A percentile compares a stretch with the other conserved stretches of the same genome.
Conservation (phyloP, 2,113 vertebrate species). For the Engystomops pustulosus region DNA sequence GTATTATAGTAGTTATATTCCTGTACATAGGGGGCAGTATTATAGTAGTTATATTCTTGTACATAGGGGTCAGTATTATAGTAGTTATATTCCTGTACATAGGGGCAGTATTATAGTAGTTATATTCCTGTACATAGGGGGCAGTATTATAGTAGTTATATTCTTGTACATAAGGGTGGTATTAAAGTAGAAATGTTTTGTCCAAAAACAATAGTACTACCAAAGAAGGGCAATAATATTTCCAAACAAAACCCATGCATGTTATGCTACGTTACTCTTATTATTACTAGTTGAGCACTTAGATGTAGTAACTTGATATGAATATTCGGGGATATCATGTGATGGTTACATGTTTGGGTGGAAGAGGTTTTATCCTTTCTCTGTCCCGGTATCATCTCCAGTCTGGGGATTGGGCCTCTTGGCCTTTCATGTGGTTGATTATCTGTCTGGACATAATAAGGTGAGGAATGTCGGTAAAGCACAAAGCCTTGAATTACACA, state of each 20-base stretch:
- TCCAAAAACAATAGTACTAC: too few species aligned
- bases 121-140: too few species aligned
- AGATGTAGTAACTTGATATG: background rate
- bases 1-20: too few species aligned
- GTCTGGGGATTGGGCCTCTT: background rate
- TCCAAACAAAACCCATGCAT: background rate
- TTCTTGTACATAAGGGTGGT: too few species aligned
- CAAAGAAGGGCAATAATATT: too few species aligned
- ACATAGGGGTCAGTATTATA: too few species aligned
- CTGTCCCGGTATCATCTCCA: background rate
- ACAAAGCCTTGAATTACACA: constrained; percentile 28
- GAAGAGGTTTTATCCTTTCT: background rate
- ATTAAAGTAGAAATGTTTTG: too few species aligned
- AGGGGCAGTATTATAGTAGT: too few species aligned
- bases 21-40: too few species aligned
- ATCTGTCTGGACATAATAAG: constrained; percentile 42
- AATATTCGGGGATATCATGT: background rate
- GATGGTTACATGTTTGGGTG: background rate
- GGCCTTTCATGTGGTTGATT: constrained; percentile 18
- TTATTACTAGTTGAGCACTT: background rate
- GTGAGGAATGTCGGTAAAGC: constrained; percentile 31
- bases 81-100: too few species aligned
- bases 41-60: too few species aligned
- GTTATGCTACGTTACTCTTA: background rate
- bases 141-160: too few species aligned